A percentile compares a stretch with the other conserved stretches of the same genome.
Evolutionary conservation across 2,888 invertebrate species (phyloP).

Genomic region (Campoplex capitator): DNA sequence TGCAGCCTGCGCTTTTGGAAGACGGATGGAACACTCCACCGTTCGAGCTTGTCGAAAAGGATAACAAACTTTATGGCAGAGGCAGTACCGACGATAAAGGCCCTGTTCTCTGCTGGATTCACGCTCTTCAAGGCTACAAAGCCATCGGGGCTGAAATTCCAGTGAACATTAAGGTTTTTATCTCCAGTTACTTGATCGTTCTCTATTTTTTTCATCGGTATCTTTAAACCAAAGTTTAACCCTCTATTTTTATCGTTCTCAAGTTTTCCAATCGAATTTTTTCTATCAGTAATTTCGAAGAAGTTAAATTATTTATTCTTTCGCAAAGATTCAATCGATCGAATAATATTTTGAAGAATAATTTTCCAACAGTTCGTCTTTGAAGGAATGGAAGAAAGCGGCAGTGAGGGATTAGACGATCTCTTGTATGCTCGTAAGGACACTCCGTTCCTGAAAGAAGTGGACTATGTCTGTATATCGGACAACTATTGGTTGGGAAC

Average conservation of each 20-base stretch:
- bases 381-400: slow-evolving; percentile 99
- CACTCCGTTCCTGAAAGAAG: slow-evolving; percentile 90
- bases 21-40: slow-evolving; percentile 99
- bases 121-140: slow-evolving; percentile 95
- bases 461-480: slow-evolving; percentile 98
- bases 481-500: slow-evolving; percentile 99
- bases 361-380: slow-evolving; percentile 90
- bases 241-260: not conserved
- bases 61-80: slow-evolving; percentile 96
- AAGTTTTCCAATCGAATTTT: not conserved
- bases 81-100: slow-evolving; percentile 98
- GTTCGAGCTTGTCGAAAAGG: slow-evolving; percentile 93
- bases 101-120: slow-evolving; percentile 97
- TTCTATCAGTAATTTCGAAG: too few species aligned
- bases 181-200: not conserved
- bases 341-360: too few species aligned
- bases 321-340: too few species aligned
- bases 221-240: not conserved
- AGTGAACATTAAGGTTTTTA: slow-evolving; percentile 88
- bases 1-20: slow-evolving; percentile 96
- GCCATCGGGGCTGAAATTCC: slow-evolving; percentile 89
- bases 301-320: too few species aligned
- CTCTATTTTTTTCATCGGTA: not conserved
- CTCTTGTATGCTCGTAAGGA: slow-evolving; percentile 90
- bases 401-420: slow-evolving; percentile 97